Evolutionary conservation across 2,797 vertebrate genomes (phyloP).

Genomic region (Luscinia luscinia): DNA sequence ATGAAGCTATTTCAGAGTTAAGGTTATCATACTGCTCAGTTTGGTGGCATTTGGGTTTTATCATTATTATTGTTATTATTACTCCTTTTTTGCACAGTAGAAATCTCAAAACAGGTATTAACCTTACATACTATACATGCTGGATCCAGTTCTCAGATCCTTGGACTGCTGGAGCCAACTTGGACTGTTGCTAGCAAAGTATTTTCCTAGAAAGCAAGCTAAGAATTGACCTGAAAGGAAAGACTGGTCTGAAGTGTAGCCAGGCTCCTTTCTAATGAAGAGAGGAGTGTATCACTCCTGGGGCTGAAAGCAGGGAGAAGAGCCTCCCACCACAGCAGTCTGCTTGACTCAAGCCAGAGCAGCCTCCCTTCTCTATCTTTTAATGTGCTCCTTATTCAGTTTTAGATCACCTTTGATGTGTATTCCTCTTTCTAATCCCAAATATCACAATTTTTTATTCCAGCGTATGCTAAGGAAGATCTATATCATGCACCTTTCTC

Average conservation of each 20-base stretch:
- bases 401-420: not conserved
- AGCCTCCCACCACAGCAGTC: not conserved
- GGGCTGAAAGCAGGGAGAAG: not conserved
- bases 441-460: not conserved
- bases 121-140: not conserved
- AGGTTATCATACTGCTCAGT: not conserved
- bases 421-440: not conserved
- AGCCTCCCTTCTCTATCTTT: not conserved
- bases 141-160: not conserved
- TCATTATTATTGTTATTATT: not conserved
- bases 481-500: not conserved
- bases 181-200: not conserved
- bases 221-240: not conserved
- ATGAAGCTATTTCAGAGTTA: not conserved
- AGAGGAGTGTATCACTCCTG: not conserved
- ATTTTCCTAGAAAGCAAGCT: not conserved
- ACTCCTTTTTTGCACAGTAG: not conserved
- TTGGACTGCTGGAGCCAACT: no score
- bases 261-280: not conserved
- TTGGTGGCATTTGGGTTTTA: not conserved
- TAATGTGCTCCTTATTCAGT: not conserved
- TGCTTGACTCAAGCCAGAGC: not conserved
- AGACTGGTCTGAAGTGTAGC: not conserved
- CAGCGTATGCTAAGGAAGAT: not conserved
- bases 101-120: not conserved